Base-by-base conservation (phyloP, 2,113 vertebrate species). In the Atlantisia rogersi region DNA sequence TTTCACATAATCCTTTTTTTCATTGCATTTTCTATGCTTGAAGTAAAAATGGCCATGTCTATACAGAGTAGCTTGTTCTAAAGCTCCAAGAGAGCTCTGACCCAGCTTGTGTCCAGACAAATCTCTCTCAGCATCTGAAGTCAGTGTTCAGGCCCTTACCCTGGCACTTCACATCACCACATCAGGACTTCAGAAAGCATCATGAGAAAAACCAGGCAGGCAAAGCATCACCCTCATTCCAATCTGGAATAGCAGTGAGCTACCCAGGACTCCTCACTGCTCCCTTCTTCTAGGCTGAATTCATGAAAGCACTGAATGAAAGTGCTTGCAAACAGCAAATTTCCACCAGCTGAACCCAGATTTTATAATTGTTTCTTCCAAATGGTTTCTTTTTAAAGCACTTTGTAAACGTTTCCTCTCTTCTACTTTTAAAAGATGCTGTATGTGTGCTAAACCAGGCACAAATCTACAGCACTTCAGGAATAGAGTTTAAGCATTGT, bases 311-410 rank as follows among this genome's bases (percentile, higher is more conserved):
- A 60, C 10, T 76, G 93, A 95, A 94, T 76, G 46, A 63, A 95
- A 94, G 70, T 73, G 86, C 88, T 89, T 75, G 86, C 1, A 7
- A 95, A 68, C 71, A 94, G 83, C 92, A 91, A 42, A 82, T 95
- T 92, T 89, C 12, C 74, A 82, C 76, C 63, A 92, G 75, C 16
- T 12, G 53, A 83, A 95, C 77, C 35, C 91, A 87, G 81, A 91
- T 92, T 95, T 79, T 82, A 58, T 46, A 69, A 68, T 15, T 92
- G 65, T 92, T 89, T 60, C 91, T 84, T 91, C 65, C 73, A 60
- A 94, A 91, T 18, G 21, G 73, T 56, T 77, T 59, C 85, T 92
- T 95, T 95, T 94, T 94, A 85, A 78, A 94, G 93, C 62, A 44
- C 77, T 95, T 50, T 42, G 42, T 59, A 74, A 63, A 58, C 26